phyloP scores from a whole-genome alignment of 2,113 vertebrate genomes.

The Catharus fuscescens region DNA sequence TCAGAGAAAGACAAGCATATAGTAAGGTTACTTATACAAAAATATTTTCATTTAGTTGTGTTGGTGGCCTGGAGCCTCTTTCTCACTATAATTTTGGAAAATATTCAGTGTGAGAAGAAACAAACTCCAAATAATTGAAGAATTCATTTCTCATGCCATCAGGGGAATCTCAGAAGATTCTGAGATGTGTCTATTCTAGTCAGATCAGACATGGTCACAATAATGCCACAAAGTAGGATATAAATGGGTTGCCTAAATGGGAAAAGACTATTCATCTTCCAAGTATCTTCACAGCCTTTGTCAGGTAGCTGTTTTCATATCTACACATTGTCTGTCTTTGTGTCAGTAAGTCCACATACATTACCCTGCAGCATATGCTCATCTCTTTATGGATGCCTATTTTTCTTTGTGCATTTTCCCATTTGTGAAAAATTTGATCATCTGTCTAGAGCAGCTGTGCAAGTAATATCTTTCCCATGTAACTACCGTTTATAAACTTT shows the following conservation, averaged over 20 bases:
- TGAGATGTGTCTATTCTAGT: not conserved
- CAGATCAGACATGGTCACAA: not conserved
- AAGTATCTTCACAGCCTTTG: not conserved
- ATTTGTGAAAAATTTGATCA: not conserved
- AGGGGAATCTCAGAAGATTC: not conserved
- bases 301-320: not conserved
- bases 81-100: not conserved
- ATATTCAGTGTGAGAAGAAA: not conserved
- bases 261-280: not conserved
- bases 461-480: not conserved
- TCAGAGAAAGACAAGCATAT: not conserved
- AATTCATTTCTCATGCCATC: not conserved
- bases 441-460: not conserved
- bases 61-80: not conserved
- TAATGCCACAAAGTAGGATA: not conserved
- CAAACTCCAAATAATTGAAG: not conserved
- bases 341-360: not conserved
- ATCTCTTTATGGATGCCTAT: not conserved
- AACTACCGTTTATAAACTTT: not conserved
- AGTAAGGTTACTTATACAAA: not conserved
- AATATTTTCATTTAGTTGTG: not conserved
- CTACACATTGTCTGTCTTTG: not conserved
- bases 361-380: not conserved
- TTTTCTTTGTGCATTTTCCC: not conserved
- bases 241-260: not conserved